These are phyloP conservation scores for Cochlearius cochlearius DNA, from an alignment of 2,113 vertebrate genomes.

Conservation along the genomic window DNA sequence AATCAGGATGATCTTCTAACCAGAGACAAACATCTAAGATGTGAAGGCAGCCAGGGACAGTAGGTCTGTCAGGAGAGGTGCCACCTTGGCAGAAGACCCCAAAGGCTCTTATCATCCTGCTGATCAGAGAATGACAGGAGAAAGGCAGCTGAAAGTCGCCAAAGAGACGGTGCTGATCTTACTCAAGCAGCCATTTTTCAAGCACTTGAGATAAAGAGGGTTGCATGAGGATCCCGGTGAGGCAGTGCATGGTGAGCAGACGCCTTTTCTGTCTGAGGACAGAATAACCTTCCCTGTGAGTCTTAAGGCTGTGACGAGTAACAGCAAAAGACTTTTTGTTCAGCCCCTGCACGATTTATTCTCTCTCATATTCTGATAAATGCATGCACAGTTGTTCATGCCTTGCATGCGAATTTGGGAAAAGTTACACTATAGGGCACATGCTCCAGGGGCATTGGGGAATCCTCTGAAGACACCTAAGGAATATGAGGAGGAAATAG, in stretches of 20 bases:
- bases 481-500: background rate
- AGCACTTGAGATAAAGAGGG: background rate
- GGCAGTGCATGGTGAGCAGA: accelerated
- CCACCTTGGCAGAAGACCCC: background rate
- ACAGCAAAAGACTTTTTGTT: background rate
- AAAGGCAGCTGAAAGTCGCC: background rate
- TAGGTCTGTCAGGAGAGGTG: background rate
- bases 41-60: background rate
- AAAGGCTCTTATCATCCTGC: background rate
- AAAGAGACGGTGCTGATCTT: background rate
- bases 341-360: background rate
- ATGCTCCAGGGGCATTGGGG: background rate
- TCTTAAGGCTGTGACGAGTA: background rate
- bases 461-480: background rate
- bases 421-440: background rate
- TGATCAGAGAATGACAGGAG: background rate
- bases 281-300: background rate
- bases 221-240: background rate
- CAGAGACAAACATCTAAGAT: background rate
- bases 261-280: background rate
- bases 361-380: background rate
- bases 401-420: background rate
- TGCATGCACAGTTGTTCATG: accelerated
- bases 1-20: background rate
- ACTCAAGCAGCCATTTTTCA: background rate